A percentile compares a stretch with the other conserved stretches of the same genome.
Conservation (phyloP, 2,113 vertebrate species). For the Gila orcuttii region DNA sequence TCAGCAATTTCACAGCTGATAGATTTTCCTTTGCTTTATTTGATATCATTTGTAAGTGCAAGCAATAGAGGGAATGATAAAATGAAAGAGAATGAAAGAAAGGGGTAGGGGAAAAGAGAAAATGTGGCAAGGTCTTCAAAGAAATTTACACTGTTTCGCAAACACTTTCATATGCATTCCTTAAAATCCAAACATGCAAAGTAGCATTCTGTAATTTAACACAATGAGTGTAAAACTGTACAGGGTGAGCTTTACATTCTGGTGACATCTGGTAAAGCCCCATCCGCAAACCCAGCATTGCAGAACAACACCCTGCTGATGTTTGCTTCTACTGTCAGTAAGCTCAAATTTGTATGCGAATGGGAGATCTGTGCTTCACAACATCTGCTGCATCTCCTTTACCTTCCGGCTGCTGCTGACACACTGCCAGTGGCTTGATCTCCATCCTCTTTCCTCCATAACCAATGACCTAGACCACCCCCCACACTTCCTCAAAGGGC, state of each 20-base stretch:
- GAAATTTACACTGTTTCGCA: too few relatives aligned
- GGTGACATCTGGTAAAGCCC: slow-evolving; percentile 45
- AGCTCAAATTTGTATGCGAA: slow-evolving; percentile 47
- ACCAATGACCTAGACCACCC: slow-evolving; percentile 62
- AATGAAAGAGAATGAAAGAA: slow-evolving; percentile 35
- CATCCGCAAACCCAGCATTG: slow-evolving; percentile 50
- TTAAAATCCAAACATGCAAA: not conserved
- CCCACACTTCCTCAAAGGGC: slow-evolving; percentile 79
- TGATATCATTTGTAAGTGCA: slow-evolving; percentile 73
- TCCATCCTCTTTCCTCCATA: slow-evolving; percentile 52
- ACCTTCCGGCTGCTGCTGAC: slow-evolving; percentile 16
- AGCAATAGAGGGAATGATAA: not conserved
- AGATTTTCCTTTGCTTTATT: slow-evolving; percentile 73
- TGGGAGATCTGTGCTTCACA: slow-evolving; percentile 30
- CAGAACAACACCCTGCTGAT: slow-evolving; percentile 61
- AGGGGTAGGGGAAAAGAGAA: not conserved
- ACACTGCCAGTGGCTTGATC: slow-evolving; percentile 30
- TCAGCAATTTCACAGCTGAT: slow-evolving; percentile 83
- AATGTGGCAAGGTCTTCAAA: not conserved
- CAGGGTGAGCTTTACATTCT: slow-evolving; percentile 44
- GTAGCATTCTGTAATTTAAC: not conserved
- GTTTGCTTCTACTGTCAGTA: slow-evolving; percentile 22
- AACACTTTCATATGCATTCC: not conserved
- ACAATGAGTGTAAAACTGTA: not conserved
- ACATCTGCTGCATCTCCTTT: slow-evolving; percentile 63